phyloP scores from a whole-genome alignment of 2,888 invertebrate species.

The Nemoura dubitans region DNA sequence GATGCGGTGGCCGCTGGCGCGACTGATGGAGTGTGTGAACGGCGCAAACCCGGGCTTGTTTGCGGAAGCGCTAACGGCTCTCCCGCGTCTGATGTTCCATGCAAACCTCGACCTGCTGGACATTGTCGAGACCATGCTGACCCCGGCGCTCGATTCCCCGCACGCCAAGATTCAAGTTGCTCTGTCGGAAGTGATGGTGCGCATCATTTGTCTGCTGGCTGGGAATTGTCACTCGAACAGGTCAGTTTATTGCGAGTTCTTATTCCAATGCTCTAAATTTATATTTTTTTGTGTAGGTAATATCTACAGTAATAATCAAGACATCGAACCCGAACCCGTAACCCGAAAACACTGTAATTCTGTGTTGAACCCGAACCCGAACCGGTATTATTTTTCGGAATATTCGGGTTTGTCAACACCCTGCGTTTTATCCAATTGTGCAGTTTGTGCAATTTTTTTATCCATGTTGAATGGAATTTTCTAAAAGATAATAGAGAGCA shows the following conservation, averaged over 20 bases:
- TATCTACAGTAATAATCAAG: too few species aligned
- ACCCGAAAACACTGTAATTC: too few species aligned
- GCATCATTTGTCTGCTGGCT: constrained; percentile 47
- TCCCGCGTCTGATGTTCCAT: constrained; percentile 52
- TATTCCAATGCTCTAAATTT: too few species aligned
- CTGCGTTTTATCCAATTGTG: too few species aligned
- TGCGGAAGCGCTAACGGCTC: constrained; percentile 55
- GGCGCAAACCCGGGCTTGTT: constrained; percentile 54
- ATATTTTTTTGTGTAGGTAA: too few species aligned
- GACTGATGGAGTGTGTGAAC: constrained; percentile 54
- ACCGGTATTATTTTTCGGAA: too few species aligned
- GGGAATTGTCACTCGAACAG: neutral
- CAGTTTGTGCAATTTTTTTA: too few species aligned
- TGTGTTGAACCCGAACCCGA: too few species aligned
- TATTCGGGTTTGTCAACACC: too few species aligned
- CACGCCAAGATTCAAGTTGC: constrained; percentile 53
- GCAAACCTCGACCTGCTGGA: constrained; percentile 53
- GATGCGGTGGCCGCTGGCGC: constrained; percentile 52
- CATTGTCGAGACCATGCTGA: constrained; percentile 55
- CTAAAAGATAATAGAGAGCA: too few species aligned
- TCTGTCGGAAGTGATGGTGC: constrained; percentile 55
- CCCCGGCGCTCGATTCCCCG: constrained; percentile 55
- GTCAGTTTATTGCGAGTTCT: neutral
- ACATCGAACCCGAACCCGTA: too few species aligned
- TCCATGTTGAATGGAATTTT: too few species aligned